Conservation (phyloP, 2,797 vertebrate genomes). For the Rhinoraja longicauda region DNA sequence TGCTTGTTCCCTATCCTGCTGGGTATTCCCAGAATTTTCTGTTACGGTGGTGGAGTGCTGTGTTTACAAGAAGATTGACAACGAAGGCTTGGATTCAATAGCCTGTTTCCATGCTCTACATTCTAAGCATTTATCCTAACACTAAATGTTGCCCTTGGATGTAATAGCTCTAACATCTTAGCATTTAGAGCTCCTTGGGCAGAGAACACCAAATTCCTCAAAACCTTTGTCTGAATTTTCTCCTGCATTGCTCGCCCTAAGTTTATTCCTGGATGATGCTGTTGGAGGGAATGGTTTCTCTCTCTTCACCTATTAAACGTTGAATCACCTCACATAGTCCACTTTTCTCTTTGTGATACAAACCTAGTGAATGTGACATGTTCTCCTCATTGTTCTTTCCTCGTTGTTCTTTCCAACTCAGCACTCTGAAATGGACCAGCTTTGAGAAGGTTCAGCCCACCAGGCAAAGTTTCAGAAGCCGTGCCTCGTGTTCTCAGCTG, state of each 20-base stretch:
- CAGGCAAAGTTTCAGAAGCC: background rate
- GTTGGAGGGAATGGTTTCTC: background rate
- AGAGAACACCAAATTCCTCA: background rate
- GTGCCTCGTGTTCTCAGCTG: background rate
- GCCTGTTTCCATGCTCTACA: too few relatives aligned
- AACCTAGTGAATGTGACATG: background rate
- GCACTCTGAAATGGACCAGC: background rate
- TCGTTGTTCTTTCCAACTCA: too few relatives aligned
- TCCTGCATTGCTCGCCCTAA: background rate
- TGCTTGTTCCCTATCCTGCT: too few relatives aligned
- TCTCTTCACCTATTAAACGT: background rate
- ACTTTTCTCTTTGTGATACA: background rate
- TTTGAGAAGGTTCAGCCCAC: background rate
- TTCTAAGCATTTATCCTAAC: too few relatives aligned
- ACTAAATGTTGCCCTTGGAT: too few relatives aligned
- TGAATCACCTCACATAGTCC: background rate
- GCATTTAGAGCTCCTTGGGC: too few relatives aligned
- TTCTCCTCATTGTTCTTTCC: background rate
- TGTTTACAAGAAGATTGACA: too few relatives aligned
- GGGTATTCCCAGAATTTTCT: too few relatives aligned
- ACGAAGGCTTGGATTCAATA: too few relatives aligned
- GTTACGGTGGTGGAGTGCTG: too few relatives aligned
- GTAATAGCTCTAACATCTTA: too few relatives aligned
- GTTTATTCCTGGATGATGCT: background rate
- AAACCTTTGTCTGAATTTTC: background rate